Conservation (phyloP, 2,888 invertebrate genomes). For the Cerceris rybyensis region DNA sequence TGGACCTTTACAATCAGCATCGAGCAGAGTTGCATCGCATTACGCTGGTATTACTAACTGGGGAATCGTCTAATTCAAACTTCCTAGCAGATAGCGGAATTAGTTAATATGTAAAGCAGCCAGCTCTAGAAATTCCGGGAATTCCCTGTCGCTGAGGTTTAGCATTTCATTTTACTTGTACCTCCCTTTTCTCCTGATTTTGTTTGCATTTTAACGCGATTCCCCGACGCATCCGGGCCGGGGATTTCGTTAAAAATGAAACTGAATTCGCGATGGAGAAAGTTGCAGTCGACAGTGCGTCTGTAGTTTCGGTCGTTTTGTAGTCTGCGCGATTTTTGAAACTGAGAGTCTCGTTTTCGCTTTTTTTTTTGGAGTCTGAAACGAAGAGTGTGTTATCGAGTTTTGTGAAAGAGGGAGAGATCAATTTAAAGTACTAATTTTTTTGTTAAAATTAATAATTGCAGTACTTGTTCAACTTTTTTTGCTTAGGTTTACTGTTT, state of each 20-base stretch:
- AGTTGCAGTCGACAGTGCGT: slow-evolving; percentile 43
- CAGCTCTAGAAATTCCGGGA: slow-evolving; percentile 50
- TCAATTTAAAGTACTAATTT: too few relatives aligned
- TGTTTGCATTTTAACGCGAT: slow-evolving; percentile 54
- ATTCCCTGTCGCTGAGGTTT: slow-evolving; percentile 50
- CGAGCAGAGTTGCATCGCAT: slow-evolving; percentile 44
- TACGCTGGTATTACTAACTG: slow-evolving; percentile 61
- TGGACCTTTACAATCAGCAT: slow-evolving; percentile 55
- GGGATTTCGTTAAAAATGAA: slow-evolving; percentile 44
- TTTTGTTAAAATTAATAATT: too few relatives aligned
- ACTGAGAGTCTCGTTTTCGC: too few relatives aligned
- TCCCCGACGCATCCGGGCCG: slow-evolving; percentile 17
- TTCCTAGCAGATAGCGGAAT: slow-evolving; percentile 60
- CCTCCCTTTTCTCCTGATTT: slow-evolving; percentile 43
- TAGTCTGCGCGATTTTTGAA: too few relatives aligned
- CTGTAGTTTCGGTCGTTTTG: slow-evolving; percentile 22
- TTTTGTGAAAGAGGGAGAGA: too few relatives aligned
- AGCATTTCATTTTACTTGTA: slow-evolving; percentile 41
- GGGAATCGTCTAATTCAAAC: slow-evolving; percentile 68
- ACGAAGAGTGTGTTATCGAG: too few relatives aligned
- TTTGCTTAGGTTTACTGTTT: too few relatives aligned
- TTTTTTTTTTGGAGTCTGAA: too few relatives aligned
- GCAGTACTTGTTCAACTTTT: too few relatives aligned
- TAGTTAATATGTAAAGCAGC: slow-evolving; percentile 68
- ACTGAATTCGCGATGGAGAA: slow-evolving; percentile 16